These are phyloP conservation scores for Amblyteles armatorius DNA, from an alignment of 2,888 invertebrate genomes.

Conservation along the genomic window DNA sequence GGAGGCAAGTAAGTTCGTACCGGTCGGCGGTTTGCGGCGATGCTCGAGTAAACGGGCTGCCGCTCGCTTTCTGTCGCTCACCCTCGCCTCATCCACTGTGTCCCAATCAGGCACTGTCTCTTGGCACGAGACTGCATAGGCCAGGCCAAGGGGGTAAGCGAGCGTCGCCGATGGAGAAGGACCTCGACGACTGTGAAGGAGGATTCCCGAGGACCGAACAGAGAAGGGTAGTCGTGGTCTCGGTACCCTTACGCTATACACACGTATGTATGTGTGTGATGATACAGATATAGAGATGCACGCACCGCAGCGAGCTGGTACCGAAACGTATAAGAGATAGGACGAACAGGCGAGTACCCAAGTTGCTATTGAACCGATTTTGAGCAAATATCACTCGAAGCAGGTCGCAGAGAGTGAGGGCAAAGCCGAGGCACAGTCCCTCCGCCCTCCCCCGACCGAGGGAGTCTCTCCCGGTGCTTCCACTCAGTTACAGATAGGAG, in stretches of 20 bases:
- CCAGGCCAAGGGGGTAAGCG: conserved; percentile 8
- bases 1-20: conserved; percentile 57
- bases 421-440: conserved; percentile 59
- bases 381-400: conserved; percentile 84
- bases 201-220: neutral
- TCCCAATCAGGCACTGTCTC: conserved; percentile 39
- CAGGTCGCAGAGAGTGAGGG: conserved; percentile 76
- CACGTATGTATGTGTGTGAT: neutral
- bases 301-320: conserved; percentile 32
- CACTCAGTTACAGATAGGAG: conserved; percentile 66
- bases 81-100: conserved; percentile 22
- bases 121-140: conserved; percentile 57
- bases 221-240: conserved; percentile 6
- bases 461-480: conserved; percentile 32
- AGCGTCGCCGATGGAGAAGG: conserved; percentile 13
- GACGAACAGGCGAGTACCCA: conserved; percentile 82
- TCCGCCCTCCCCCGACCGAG: conserved; percentile 17
- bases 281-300: conserved; percentile 27
- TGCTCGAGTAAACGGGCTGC: conserved; percentile 28
- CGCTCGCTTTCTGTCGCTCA: neutral
- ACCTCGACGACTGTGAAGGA: conserved; percentile 34
- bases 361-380: conserved; percentile 85
- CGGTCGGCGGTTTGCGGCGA: conserved; percentile 56
- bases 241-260: neutral
- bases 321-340: conserved; percentile 81